A percentile compares a stretch with the other conserved stretches of the same genome.
Evolutionary conservation across 2,888 invertebrate genomes (phyloP).

Genomic region (Bellardia pandia): DNA sequence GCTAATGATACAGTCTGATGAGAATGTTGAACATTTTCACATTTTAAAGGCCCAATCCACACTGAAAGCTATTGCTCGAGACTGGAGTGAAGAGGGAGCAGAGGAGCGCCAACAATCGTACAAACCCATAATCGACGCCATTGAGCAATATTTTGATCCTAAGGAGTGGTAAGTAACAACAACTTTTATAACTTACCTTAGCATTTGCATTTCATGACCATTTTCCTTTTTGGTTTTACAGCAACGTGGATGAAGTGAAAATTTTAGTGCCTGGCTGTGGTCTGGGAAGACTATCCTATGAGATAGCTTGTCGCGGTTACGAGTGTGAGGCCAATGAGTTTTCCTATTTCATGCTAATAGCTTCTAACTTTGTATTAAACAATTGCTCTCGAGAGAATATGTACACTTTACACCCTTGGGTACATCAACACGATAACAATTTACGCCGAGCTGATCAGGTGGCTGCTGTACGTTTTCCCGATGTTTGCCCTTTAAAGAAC

Average conservation of each 20-base stretch:
- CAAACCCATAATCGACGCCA: slow-evolving; percentile 93
- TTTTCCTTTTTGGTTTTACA: slow-evolving; percentile 59
- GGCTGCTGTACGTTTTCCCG: slow-evolving; percentile 92
- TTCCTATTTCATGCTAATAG: slow-evolving; percentile 98
- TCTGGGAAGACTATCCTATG: slow-evolving; percentile 96
- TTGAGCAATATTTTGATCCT: slow-evolving; percentile 89
- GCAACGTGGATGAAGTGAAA: slow-evolving; percentile 85
- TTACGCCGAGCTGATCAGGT: slow-evolving; percentile 92
- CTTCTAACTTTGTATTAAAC: slow-evolving; percentile 98
- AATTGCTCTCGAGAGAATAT: slow-evolving; percentile 88
- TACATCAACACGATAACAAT: slow-evolving; percentile 97
- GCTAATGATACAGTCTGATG: slow-evolving; percentile 75
- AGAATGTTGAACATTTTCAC: slow-evolving; percentile 82
- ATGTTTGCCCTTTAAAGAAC: slow-evolving; percentile 90
- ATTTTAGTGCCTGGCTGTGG: slow-evolving; percentile 98
- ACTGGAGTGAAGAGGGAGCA: slow-evolving; percentile 95
- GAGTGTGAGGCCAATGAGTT: slow-evolving; percentile 99
- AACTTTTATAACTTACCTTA: not conserved
- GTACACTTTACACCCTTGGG: slow-evolving; percentile 95
- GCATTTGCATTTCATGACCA: not conserved
- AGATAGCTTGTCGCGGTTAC: slow-evolving; percentile 95
- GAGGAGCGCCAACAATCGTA: slow-evolving; percentile 94
- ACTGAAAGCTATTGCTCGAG: slow-evolving; percentile 97
- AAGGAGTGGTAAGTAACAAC: slow-evolving; percentile 85
- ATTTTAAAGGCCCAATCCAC: slow-evolving; percentile 93